Evolutionary conservation across 53 echinoderm and acorn worm species (phyloP).

Genomic region (Crossaster papposus): DNA sequence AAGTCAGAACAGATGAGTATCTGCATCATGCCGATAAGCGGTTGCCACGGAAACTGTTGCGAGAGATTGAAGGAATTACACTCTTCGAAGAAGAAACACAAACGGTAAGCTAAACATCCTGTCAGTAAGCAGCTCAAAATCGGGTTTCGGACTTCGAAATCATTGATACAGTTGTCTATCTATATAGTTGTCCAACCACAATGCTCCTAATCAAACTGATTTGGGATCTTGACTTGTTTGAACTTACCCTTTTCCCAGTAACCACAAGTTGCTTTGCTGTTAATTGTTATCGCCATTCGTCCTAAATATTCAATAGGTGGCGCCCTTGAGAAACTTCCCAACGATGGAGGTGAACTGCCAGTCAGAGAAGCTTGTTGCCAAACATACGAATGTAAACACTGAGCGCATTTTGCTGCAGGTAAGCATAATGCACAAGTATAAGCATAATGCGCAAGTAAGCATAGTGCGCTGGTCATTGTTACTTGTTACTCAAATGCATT

Average conservation of each 20-base stretch:
- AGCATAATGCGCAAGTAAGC: too few relatives aligned
- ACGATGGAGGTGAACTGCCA: conserved; percentile 52
- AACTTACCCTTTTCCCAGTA: too few relatives aligned
- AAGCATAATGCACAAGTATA: too few relatives aligned
- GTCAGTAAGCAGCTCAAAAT: too few relatives aligned
- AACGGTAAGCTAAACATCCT: conserved; percentile 19
- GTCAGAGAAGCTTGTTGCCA: conserved; percentile 49
- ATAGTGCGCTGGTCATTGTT: too few relatives aligned
- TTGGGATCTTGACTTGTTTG: too few relatives aligned
- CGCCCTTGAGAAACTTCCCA: conserved; percentile 45
- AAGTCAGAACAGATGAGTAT: conserved; percentile 43
- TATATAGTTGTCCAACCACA: too few relatives aligned
- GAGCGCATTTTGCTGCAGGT: conserved; percentile 65
- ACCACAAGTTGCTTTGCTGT: too few relatives aligned
- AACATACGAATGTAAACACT: conserved; percentile 45
- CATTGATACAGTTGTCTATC: too few relatives aligned
- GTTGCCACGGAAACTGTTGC: conserved; percentile 47
- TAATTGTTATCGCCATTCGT: neutral
- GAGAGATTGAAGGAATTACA: conserved; percentile 27
- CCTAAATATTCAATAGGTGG: conserved; percentile 25
- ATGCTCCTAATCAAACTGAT: too few relatives aligned
- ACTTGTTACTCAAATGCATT: neutral
- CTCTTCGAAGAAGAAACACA: conserved; percentile 41
- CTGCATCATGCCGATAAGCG: conserved; percentile 43
- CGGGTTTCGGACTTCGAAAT: too few relatives aligned